A percentile compares a stretch with the other conserved stretches of the same genome.
Conservation (phyloP, 1,140 invertebrate genomes). For the Drosophila azteca region DNA sequence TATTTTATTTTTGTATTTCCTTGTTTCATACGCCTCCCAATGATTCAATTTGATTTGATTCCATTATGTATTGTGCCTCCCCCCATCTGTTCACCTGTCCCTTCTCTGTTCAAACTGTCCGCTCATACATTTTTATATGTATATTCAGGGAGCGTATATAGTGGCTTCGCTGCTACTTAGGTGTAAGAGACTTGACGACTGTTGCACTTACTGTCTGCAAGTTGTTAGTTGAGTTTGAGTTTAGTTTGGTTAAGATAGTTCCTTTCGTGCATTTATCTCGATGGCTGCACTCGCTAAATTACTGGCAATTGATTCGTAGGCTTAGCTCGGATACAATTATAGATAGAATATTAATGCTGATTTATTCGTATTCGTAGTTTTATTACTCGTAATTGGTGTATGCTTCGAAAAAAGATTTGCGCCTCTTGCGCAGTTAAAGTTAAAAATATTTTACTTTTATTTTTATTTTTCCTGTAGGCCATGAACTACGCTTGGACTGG, state of each 20-base stretch:
- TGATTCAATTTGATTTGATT: too few relatives aligned
- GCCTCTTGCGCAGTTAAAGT: constrained; percentile 19
- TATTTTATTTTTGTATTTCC: too few relatives aligned
- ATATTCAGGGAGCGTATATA: constrained; percentile 43
- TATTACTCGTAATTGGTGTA: constrained; percentile 73
- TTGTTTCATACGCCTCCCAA: too few relatives aligned
- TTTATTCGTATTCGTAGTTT: constrained; percentile 44
- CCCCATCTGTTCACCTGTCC: constrained; percentile 2
- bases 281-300: constrained; percentile 59
- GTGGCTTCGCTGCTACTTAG: constrained; percentile 30
- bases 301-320: constrained; percentile 46
- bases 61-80: not conserved
- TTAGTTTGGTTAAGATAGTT: constrained; percentile 18
- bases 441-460: constrained; percentile 40
- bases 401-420: constrained; percentile 63
- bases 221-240: constrained; percentile 31
- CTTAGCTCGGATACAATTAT: constrained; percentile 51
- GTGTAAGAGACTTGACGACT: constrained; percentile 13
- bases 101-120: constrained; percentile 5
- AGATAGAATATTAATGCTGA: constrained; percentile 43
- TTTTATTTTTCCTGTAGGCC: constrained; percentile 45
- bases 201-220: constrained; percentile 58
- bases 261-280: constrained; percentile 51
- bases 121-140: constrained; percentile 29
- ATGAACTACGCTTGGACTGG: constrained; percentile 66